Conservation (phyloP, 2,113 vertebrate genomes). For the Leptobrachium ailaonicum region DNA sequence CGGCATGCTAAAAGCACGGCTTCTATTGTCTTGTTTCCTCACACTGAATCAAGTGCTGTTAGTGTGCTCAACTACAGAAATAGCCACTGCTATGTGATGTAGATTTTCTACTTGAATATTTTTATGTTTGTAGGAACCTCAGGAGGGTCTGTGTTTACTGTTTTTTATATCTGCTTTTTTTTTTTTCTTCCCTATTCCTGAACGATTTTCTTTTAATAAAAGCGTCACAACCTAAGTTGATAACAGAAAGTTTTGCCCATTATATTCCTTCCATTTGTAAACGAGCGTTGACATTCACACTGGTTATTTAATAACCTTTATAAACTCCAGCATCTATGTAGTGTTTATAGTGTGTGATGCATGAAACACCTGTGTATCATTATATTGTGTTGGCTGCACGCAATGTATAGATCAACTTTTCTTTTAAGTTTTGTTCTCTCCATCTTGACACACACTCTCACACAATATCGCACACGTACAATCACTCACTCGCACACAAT, state of each 20-base stretch:
- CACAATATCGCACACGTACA: too few species aligned
- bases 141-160: slow-evolving; percentile 93
- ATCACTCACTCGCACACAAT: too few species aligned
- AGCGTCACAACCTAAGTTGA: slow-evolving; percentile 80
- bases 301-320: too few species aligned
- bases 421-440: too few species aligned
- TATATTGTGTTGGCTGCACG: too few species aligned
- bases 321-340: too few species aligned
- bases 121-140: slow-evolving; percentile 90
- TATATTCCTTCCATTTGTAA: background rate
- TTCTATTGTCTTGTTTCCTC: slow-evolving; percentile 75
- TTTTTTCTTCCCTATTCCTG: slow-evolving; percentile 69
- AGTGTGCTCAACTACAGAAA: slow-evolving; percentile 85
- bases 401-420: too few species aligned
- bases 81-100: slow-evolving; percentile 89
- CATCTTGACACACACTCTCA: too few species aligned
- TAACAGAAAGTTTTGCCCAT: slow-evolving; percentile 71
- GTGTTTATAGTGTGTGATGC: too few species aligned
- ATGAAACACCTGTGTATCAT: too few species aligned
- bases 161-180: slow-evolving; percentile 86
- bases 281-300: too few species aligned
- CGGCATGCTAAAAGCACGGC: slow-evolving; percentile 84
- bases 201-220: slow-evolving; percentile 75
- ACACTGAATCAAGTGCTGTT: slow-evolving; percentile 77
- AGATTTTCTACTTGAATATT: slow-evolving; percentile 96